Percentiles rank a stretch among this genome's conserved stretches.
These are phyloP conservation scores for Tetraodon nigroviridis DNA, from an alignment of 2,113 vertebrate genomes.

Conservation along the genomic window DNA sequence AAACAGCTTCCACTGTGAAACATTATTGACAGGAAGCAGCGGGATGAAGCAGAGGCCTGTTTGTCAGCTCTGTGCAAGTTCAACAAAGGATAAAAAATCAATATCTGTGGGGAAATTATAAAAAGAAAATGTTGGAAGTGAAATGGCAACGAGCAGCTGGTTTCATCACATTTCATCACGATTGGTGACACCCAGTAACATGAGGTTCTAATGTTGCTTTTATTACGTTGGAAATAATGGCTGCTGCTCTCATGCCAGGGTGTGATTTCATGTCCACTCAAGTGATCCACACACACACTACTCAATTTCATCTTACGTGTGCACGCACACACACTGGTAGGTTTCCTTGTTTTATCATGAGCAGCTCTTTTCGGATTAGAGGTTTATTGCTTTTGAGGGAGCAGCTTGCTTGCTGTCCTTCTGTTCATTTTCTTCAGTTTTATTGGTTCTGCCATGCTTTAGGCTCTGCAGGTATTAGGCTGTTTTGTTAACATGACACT, in stretches of 20 bases:
- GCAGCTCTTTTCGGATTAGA: conserved; percentile 10
- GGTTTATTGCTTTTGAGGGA: conserved; percentile 34
- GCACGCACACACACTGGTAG: background rate
- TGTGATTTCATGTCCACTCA: background rate
- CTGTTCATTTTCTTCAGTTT: conserved; percentile 31
- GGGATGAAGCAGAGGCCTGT: conserved; percentile 21
- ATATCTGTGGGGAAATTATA: conserved; percentile 51
- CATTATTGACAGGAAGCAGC: conserved; percentile 23
- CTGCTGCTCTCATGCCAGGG: conserved; percentile 2
- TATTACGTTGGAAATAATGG: conserved; percentile 14
- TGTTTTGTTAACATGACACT: conserved; percentile 35
- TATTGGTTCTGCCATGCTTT: conserved; percentile 9
- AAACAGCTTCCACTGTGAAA: conserved; percentile 24
- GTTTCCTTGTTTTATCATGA: conserved; percentile 11
- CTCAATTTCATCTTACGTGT: background rate
- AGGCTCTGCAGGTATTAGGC: conserved; percentile 19
- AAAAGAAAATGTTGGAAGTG: conserved; percentile 38
- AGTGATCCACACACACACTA: conserved; percentile 3
- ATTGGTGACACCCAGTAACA: conserved; percentile 26
- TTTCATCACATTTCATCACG: conserved; percentile 37
- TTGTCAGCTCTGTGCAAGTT: conserved; percentile 25
- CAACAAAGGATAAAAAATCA: conserved; percentile 49
- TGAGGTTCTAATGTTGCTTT: conserved; percentile 38
- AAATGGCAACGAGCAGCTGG: conserved; percentile 29
- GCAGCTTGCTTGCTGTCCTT: conserved; percentile 10